Evolutionary conservation across 1,140 invertebrate species (phyloP).

Genomic region (Aradophagus sp.): DNA sequence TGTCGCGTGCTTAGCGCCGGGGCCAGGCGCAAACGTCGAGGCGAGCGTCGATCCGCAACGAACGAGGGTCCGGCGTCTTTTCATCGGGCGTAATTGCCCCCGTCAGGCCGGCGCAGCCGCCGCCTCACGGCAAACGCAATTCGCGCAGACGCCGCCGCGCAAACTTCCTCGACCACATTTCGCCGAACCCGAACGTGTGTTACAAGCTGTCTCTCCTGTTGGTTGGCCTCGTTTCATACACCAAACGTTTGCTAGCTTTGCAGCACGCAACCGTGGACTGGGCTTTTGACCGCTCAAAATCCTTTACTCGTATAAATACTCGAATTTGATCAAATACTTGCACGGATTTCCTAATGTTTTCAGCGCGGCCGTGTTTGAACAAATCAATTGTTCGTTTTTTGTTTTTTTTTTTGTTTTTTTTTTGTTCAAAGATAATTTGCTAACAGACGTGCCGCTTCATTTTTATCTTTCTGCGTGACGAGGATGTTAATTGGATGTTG

Average conservation of each 20-base stretch:
- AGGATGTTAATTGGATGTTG: no score
- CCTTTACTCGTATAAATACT: conserved; percentile 41
- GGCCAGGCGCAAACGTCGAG: not conserved
- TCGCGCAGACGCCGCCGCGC: conserved; percentile 57
- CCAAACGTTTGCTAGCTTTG: conserved; percentile 43
- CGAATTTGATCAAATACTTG: conserved; percentile 50
- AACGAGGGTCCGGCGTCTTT: conserved; percentile 31
- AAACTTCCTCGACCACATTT: conserved; percentile 62
- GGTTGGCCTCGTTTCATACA: conserved; percentile 48
- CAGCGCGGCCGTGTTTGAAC: conserved; percentile 11
- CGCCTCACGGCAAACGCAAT: conserved; percentile 19
- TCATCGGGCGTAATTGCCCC: conserved; percentile 43
- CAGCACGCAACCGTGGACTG: conserved; percentile 17
- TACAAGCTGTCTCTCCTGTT: conserved; percentile 45
- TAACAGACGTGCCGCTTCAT: no score
- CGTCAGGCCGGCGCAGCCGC: no score
- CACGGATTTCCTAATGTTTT: conserved; percentile 33
- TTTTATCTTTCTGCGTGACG: no score
- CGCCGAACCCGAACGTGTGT: conserved; percentile 57
- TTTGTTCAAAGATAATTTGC: no score
- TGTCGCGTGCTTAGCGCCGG: conserved; percentile 25
- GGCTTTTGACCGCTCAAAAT: conserved; percentile 35
- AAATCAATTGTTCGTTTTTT: no score
- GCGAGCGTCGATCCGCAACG: not conserved
- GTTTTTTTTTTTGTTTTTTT: no score